Base-by-base conservation (phyloP, 53 echinoderm and acorn worm genomes). In the Echinarachnius parma region DNA sequence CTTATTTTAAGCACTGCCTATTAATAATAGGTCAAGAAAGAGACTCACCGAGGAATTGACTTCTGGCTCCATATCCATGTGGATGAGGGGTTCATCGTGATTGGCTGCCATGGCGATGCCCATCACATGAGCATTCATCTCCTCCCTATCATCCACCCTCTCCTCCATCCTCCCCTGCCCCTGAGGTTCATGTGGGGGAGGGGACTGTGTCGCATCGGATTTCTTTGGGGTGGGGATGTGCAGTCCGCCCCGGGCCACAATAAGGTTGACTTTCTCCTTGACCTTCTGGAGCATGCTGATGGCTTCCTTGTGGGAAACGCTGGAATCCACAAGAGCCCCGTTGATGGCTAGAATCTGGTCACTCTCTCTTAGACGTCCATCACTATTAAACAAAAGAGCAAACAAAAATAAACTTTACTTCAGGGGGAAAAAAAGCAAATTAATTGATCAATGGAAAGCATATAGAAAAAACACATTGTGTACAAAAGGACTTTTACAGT, bases 271-370 rank as follows among this genome's bases (percentile, higher is more conserved):
- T 21, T 80, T 46, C 1, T 89, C 93, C 37, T 80, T 82, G 55
- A 89, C 89, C 58, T 86, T 76, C 80, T 93, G 93, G 0, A 93
- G 84, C 81, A 88, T 86, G 25, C 53, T 80, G 18, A 91, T 98
- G 68, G 98, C 91, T 31, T 86, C 76, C 37, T 92, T 92, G 65
- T 98, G 98, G 18, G 98, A 98, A 9, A 98, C 80, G 16, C 67
- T 85, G 8, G 81, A 61, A 31, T 85, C 79, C 3, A 98, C 86
- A 13, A 91, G 77, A 34, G 86, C 82, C 16, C 91, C 86, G 60
- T 98, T 88, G 33, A 96, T 98, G 28, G 88, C 91, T 30, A 98
- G 58, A 22, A 98, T 98, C 81, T 98, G 98, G 46, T 98, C 98
- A 62, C 77, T 85, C 60, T 92, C 98, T 22, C 60, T 67, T 2